Base-by-base conservation (phyloP, 2,797 vertebrate species). In the Buphagus erythrorhynchus region DNA sequence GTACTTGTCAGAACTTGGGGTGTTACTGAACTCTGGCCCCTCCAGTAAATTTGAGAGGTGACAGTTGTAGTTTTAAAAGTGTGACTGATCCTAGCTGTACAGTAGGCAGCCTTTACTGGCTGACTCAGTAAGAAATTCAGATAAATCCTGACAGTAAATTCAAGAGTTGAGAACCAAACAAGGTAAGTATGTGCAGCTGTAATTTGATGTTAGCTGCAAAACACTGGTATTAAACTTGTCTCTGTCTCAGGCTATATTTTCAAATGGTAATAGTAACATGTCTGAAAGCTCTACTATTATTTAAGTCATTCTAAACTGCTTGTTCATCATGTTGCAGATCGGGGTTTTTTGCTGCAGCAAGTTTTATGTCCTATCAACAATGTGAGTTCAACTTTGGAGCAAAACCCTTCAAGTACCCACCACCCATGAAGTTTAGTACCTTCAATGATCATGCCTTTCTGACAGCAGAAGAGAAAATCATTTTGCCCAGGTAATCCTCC, bases 281-380 rank as follows among this genome's bases (percentile, higher is more conserved):
- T 46, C 33, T 46, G 48, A 61, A 51, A 79, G 21, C 31, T 80
- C 33, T 58, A 0, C 24, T 29, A 0, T 45, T 67, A 28, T 19
- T 81, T 19, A 38, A 68, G 16, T 57, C 10, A 11, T 52, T 82
- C 26, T 90, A 5, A 84, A 83, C 72, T 79, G 29, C 36, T 43
- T 84, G 11, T 93, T 35, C 11, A 35, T 35, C 11, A 35, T 6
- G n/a, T 92, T 96, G 57, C 97, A 99, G 99, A 93, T 99, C 99
- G 16, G 99, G 99, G 57, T 99, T 99, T 97, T 99, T 99, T 94
- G 99, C 99, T 28, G 99, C 99, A 82, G 99, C 99, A 81, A 99
- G 99, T 98, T 99, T 99, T 96, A 99, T 99, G 99, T 99, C 99
- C n/a, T 99, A 99, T 96, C 99, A 99, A 96, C 99, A 99, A 91